Evolutionary conservation across 1,140 invertebrate genomes (phyloP).

Genomic region (Piezodorus guildinii): DNA sequence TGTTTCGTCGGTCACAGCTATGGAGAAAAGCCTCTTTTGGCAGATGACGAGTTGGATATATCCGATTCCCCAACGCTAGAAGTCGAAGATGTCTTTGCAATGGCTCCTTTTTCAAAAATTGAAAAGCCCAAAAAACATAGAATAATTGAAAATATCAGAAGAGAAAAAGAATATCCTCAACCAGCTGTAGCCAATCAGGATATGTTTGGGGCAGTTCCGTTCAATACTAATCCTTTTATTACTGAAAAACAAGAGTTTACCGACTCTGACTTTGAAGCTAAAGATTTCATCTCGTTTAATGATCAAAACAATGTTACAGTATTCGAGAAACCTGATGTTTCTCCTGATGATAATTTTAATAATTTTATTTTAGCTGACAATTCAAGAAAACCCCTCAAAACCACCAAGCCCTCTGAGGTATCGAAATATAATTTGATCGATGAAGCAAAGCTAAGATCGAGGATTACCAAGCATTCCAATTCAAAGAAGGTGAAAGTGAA

Average conservation of each 20-base stretch:
- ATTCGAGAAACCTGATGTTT: background rate
- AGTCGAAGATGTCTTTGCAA: slow-evolving; percentile 54
- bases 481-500: slow-evolving; percentile 29
- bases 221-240: slow-evolving; percentile 32
- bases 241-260: slow-evolving; percentile 25
- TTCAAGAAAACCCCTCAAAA: background rate
- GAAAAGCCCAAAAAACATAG: slow-evolving; percentile 27
- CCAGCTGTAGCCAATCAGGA: background rate
- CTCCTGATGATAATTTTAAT: background rate
- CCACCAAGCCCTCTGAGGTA: background rate
- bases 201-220: slow-evolving; percentile 49
- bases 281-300: slow-evolving; percentile 21
- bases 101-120: slow-evolving; percentile 52
- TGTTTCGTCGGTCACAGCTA: slow-evolving; percentile 63
- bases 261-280: slow-evolving; percentile 24
- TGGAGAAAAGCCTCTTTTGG: slow-evolving; percentile 60
- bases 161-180: slow-evolving; percentile 33
- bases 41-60: slow-evolving; percentile 65
- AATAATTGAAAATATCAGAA: slow-evolving; percentile 22
- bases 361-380: slow-evolving; percentile 7
- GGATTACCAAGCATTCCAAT: slow-evolving; percentile 28
- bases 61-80: slow-evolving; percentile 31
- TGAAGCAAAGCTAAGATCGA: slow-evolving; percentile 35
- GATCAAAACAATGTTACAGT: background rate
- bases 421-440: slow-evolving; percentile 21